These are phyloP conservation scores for Drosophila differens DNA, from an alignment of 2,888 invertebrate genomes.

Conservation along the genomic window DNA sequence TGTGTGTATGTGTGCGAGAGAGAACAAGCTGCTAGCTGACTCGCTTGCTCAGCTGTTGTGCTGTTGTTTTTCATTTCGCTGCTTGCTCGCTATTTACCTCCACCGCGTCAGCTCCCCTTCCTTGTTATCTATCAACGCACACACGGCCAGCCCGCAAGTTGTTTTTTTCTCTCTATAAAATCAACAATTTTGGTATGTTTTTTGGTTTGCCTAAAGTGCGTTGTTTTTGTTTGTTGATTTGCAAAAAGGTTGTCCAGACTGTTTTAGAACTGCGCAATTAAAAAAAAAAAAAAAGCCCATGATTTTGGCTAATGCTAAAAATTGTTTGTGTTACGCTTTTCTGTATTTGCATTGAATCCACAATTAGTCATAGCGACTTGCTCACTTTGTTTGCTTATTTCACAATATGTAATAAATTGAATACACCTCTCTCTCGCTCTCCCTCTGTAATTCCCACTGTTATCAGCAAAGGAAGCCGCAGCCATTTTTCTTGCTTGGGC, in stretches of 20 bases:
- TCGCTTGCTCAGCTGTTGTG: conserved; percentile 74
- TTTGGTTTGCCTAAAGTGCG: conserved; percentile 17
- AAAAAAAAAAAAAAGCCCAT: conserved; percentile 39
- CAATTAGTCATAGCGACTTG: conserved; percentile 67
- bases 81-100: conserved; percentile 27
- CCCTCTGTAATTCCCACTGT: neutral
- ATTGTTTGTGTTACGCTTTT: conserved; percentile 33
- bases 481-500: conserved; percentile 5
- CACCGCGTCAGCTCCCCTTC: conserved; percentile 4
- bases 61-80: conserved; percentile 54
- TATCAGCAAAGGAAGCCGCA: conserved; percentile 24
- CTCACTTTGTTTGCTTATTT: conserved; percentile 54
- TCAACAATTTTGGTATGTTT: conserved; percentile 35
- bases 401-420: conserved; percentile 36
- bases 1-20: conserved; percentile 32
- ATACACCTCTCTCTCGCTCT: neutral
- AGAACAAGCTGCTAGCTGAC: conserved; percentile 47
- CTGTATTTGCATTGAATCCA: conserved; percentile 20
- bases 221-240: conserved; percentile 48
- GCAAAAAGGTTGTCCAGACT: conserved; percentile 33
- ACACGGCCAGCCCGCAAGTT: conserved; percentile 56
- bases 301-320: conserved; percentile 28
- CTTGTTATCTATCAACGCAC: conserved; percentile 7
- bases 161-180: conserved; percentile 52
- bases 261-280: conserved; percentile 49